Percentiles rank a stretch among this genome's conserved stretches.
phyloP scores from a whole-genome alignment of 35 echinoderm and acorn worm genomes.

The Apostichopus californicus region DNA sequence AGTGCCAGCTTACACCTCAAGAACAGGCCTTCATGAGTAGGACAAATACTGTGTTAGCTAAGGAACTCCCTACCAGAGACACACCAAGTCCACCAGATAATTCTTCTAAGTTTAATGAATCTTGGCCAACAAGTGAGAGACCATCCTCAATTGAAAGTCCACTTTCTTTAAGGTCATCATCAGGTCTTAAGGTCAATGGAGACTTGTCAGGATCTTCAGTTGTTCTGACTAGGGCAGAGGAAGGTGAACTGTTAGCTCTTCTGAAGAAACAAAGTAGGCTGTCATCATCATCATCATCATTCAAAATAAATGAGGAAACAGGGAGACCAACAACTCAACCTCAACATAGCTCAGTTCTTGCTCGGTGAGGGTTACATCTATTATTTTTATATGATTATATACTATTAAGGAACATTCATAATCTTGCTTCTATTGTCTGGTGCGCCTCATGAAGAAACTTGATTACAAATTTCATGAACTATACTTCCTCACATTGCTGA shows the following conservation, averaged over 20 bases:
- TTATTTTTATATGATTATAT: neutral
- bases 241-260: neutral
- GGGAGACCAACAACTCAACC: neutral
- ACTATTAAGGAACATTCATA: too few relatives aligned
- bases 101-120: constrained; percentile 95
- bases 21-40: constrained; percentile 71
- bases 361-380: neutral
- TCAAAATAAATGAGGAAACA: neutral
- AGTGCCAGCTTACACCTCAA: constrained; percentile 59
- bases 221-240: neutral
- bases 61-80: constrained; percentile 93
- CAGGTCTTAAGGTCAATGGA: neutral
- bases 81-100: constrained; percentile 87
- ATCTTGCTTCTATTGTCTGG: too few relatives aligned
- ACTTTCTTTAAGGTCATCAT: neutral
- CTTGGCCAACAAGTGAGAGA: constrained; percentile 92
- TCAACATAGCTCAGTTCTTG: neutral
- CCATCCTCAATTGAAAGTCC: constrained; percentile 59
- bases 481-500: too few relatives aligned
- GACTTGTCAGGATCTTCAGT: neutral
- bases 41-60: constrained; percentile 74
- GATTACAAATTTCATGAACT: too few relatives aligned
- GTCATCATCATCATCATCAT: neutral
- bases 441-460: too few relatives aligned
- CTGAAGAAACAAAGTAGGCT: neutral